phyloP scores from a whole-genome alignment of 2,113 vertebrate genomes.

The Brachirus orientalis region DNA sequence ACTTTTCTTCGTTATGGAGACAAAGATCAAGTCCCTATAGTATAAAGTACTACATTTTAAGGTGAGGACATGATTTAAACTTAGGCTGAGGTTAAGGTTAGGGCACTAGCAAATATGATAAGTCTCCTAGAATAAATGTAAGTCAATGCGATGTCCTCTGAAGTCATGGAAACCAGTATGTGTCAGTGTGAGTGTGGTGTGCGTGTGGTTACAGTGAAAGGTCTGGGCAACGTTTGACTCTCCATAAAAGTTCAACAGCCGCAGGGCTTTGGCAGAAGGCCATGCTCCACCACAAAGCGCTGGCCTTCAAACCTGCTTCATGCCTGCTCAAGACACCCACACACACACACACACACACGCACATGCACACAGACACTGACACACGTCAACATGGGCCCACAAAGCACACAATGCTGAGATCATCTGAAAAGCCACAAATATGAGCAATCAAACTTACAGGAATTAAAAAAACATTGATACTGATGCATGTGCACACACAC shows the following conservation, averaged over 20 bases:
- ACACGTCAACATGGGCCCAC: constrained; percentile 50
- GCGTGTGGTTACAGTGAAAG: constrained; percentile 42
- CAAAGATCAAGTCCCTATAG: too few relatives aligned
- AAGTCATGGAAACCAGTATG: too few relatives aligned
- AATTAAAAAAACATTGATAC: constrained; percentile 53
- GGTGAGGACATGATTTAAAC: too few relatives aligned
- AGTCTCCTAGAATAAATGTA: too few relatives aligned
- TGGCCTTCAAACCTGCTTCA: constrained; percentile 55
- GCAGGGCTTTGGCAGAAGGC: constrained; percentile 70
- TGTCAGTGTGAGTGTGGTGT: constrained; percentile 12
- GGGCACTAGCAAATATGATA: too few relatives aligned
- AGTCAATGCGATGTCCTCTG: too few relatives aligned
- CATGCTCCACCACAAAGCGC: constrained; percentile 63
- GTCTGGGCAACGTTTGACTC: constrained; percentile 63
- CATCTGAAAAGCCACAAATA: constrained; percentile 71
- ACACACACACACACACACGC: constrained; percentile 13
- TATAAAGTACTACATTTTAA: too few relatives aligned
- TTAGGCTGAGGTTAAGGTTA: too few relatives aligned
- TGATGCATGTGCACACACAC: background rate
- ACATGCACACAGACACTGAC: constrained; percentile 7
- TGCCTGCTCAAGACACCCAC: constrained; percentile 51
- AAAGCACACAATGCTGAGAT: constrained; percentile 66
- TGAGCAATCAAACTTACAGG: constrained; percentile 59
- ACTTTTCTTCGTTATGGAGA: too few relatives aligned
- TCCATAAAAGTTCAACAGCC: constrained; percentile 76